These are phyloP conservation scores for Ceratina calcarata DNA, from an alignment of 1,140 invertebrate genomes.

Conservation along the genomic window DNA sequence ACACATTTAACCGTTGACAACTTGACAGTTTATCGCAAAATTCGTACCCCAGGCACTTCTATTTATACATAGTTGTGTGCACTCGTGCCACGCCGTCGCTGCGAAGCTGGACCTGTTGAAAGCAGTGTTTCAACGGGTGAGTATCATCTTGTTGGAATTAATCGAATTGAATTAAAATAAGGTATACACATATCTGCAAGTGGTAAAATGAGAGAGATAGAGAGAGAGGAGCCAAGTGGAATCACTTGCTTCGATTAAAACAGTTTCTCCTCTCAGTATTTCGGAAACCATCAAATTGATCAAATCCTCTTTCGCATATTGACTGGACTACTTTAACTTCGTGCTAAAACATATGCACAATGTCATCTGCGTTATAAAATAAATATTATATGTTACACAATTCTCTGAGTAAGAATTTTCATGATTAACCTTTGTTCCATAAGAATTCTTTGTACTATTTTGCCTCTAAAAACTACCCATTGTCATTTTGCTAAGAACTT, in stretches of 20 bases:
- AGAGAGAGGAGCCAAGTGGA: too few relatives aligned
- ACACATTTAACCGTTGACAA: not conserved
- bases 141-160: not conserved
- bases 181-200: not conserved
- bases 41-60: not conserved
- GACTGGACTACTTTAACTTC: too few relatives aligned
- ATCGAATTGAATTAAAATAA: not conserved
- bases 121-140: not conserved
- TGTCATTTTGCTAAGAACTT: too few relatives aligned
- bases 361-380: too few relatives aligned
- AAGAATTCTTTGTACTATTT: too few relatives aligned
- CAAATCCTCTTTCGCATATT: not conserved
- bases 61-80: conserved; percentile 1
- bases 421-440: too few relatives aligned
- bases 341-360: too few relatives aligned
- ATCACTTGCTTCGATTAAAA: conserved; percentile 13
- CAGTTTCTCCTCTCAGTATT: not conserved
- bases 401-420: too few relatives aligned
- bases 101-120: conserved; percentile 1
- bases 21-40: not conserved
- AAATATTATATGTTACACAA: too few relatives aligned
- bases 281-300: not conserved
- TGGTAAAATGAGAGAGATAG: not conserved
- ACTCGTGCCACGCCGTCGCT: not conserved
- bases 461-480: too few relatives aligned